Evolutionary conservation across 2,113 vertebrate genomes (phyloP).

Genomic region (Apistogramma diplotaenia): DNA sequence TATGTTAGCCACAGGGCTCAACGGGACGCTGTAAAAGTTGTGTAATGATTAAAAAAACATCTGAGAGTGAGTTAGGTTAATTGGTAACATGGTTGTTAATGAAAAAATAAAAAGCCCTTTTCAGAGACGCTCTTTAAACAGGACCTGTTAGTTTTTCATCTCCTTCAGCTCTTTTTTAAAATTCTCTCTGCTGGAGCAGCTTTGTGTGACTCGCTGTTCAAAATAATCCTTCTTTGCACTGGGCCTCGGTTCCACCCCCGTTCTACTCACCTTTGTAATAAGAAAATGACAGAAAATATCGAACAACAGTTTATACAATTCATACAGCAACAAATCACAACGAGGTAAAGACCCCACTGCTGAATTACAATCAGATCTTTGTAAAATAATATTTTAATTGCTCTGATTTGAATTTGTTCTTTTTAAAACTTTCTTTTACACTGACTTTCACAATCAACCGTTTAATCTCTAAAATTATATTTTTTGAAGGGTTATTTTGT

Average conservation of each 20-base stretch:
- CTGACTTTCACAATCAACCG: too few relatives aligned
- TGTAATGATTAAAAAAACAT: background rate
- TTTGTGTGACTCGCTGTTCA: background rate
- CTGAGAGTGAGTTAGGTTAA: background rate
- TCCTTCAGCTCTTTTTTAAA: background rate
- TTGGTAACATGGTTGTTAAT: background rate
- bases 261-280: background rate
- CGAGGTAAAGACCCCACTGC: background rate
- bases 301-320: background rate
- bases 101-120: background rate
- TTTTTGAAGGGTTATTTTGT: too few relatives aligned
- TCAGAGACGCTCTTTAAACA: background rate
- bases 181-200: background rate
- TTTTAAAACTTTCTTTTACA: too few relatives aligned
- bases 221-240: background rate
- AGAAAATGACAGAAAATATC: background rate
- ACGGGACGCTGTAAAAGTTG: background rate
- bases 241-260: background rate
- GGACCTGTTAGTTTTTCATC: background rate
- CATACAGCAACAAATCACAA: too few relatives aligned
- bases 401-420: too few relatives aligned
- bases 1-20: background rate
- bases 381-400: too few relatives aligned
- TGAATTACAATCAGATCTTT: background rate
- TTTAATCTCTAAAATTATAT: too few relatives aligned